Percentiles rank a stretch among this genome's conserved stretches.
These are phyloP conservation scores for Tricholaema leucomelas DNA, from an alignment of 2,113 vertebrate species.

Conservation along the genomic window DNA sequence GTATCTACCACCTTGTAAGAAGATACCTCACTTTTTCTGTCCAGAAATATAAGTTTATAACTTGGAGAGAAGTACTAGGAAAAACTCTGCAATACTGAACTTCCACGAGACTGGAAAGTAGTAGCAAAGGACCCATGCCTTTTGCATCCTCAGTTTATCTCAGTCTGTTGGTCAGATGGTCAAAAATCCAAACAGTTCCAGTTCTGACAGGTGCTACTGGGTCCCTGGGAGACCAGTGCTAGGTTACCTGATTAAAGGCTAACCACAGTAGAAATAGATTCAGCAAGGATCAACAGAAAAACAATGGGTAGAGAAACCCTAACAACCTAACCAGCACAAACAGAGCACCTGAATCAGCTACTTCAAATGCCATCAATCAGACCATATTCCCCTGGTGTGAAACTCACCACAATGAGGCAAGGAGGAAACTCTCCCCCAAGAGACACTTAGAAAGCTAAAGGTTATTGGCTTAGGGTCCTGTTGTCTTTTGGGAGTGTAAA, in stretches of 20 bases:
- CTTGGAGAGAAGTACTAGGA: not conserved
- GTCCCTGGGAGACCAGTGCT: not conserved
- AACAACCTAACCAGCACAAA: not conserved
- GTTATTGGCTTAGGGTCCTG: not conserved
- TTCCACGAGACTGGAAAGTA: not conserved
- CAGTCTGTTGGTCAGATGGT: not conserved
- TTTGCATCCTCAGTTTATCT: not conserved
- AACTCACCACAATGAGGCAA: not conserved
- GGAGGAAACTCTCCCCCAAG: not conserved
- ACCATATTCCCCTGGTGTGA: not conserved
- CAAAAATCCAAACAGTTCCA: not conserved
- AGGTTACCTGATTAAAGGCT: not conserved
- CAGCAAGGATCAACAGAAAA: not conserved
- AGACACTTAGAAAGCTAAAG: not conserved
- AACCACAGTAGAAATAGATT: not conserved
- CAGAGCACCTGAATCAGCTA: not conserved
- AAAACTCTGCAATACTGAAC: not conserved
- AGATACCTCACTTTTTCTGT: not conserved
- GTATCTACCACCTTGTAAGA: not conserved
- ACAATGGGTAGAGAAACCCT: not conserved
- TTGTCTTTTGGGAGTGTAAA: not conserved
- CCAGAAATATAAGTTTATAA: not conserved
- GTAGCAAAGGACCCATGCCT: not conserved
- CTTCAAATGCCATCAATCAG: not conserved
- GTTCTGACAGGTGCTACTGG: not conserved